These are phyloP conservation scores for Capromys pilorides DNA, from an alignment of 2,797 vertebrate genomes.

Conservation along the genomic window DNA sequence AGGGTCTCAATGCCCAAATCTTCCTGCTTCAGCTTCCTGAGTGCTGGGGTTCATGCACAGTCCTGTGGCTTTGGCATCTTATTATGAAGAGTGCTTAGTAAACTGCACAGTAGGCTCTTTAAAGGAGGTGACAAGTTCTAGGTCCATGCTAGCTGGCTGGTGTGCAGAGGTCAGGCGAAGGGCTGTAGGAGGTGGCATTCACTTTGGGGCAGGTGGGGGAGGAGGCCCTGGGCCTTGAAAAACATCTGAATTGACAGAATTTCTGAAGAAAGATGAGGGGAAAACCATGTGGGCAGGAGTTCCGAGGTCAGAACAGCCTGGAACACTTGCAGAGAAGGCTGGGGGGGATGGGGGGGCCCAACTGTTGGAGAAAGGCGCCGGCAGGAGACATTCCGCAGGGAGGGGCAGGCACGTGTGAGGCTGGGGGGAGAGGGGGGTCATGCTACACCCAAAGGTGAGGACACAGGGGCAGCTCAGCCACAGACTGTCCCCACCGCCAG, in stretches of 20 bases:
- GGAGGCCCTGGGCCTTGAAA: neutral
- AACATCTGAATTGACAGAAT: neutral
- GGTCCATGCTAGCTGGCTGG: neutral
- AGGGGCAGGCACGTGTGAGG: conserved; percentile 61
- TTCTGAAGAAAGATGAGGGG: neutral
- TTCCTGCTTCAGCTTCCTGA: neutral
- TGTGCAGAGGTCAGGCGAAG: neutral
- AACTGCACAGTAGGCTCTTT: neutral
- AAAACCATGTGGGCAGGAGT: neutral
- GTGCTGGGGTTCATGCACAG: neutral
- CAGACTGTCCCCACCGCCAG: neutral
- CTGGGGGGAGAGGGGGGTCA: neutral
- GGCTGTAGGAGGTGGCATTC: neutral
- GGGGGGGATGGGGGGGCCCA: neutral
- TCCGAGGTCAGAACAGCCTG: conserved; percentile 15
- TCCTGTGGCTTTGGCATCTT: neutral
- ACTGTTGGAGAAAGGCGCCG: neutral
- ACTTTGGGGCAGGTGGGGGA: neutral
- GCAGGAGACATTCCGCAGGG: conserved; percentile 59
- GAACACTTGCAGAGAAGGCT: neutral
- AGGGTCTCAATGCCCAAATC: neutral
- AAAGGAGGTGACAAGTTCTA: neutral
- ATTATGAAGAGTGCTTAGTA: neutral
- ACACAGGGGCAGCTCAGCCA: neutral
- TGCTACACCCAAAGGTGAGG: neutral